phyloP scores from a whole-genome alignment of 2,888 invertebrate genomes.

The Pseudeuparius sepicola region DNA sequence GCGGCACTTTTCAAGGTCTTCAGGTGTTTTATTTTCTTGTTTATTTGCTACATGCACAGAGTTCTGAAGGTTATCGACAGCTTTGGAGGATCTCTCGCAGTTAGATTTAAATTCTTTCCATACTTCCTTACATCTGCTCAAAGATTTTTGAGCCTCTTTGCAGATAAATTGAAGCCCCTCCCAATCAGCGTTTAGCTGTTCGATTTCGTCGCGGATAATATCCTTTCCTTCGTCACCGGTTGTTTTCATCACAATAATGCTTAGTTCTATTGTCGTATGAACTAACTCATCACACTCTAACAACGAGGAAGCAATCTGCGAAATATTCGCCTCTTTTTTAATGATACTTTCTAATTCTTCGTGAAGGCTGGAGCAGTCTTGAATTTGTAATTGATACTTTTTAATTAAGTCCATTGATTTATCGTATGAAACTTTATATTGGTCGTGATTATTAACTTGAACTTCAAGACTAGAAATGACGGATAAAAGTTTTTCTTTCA shows the following conservation, averaged over 20 bases:
- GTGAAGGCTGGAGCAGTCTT: slow-evolving; percentile 77
- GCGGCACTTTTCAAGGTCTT: slow-evolving; percentile 66
- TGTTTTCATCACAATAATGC: slow-evolving; percentile 62
- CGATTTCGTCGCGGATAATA: slow-evolving; percentile 68
- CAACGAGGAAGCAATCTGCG: slow-evolving; percentile 56
- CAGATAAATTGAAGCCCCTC: slow-evolving; percentile 67
- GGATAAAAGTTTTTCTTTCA: slow-evolving; percentile 55
- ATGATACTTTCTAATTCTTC: slow-evolving; percentile 73
- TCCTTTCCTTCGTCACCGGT: slow-evolving; percentile 80
- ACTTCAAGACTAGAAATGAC: slow-evolving; percentile 64
- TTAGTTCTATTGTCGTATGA: slow-evolving; percentile 61
- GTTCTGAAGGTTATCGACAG: slow-evolving; percentile 61
- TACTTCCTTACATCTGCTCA: slow-evolving; percentile 65
- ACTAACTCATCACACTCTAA: slow-evolving; percentile 65
- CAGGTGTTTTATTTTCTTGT: slow-evolving; percentile 64
- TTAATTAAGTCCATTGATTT: slow-evolving; percentile 80
- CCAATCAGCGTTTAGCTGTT: slow-evolving; percentile 72
- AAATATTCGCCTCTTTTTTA: slow-evolving; percentile 65
- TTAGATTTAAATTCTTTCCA: slow-evolving; percentile 75
- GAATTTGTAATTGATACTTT: slow-evolving; percentile 68
- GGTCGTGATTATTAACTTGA: slow-evolving; percentile 78
- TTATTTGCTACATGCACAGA: slow-evolving; percentile 53
- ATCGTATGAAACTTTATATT: slow-evolving; percentile 73
- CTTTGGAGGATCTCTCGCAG: slow-evolving; percentile 60
- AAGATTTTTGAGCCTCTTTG: slow-evolving; percentile 62